Percentiles rank a stretch among this genome's conserved stretches.
Conservation (phyloP, 2,797 vertebrate species). For the Protonibea diacanthus region DNA sequence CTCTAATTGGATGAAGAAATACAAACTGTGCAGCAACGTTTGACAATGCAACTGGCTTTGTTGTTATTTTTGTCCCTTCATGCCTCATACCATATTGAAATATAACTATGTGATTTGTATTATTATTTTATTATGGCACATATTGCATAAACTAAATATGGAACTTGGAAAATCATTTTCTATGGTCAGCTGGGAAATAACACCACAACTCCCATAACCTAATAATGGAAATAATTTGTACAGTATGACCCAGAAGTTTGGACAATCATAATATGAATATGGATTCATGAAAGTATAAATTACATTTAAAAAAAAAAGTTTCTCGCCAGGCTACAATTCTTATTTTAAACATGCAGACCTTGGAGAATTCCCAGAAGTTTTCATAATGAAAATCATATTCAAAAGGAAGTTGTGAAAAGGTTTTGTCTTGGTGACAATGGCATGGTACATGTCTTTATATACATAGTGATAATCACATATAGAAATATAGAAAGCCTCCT, state of each 20-base stretch:
- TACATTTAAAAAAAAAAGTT: constrained; percentile 68
- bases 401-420: background rate
- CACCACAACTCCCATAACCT: constrained; percentile 62
- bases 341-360: constrained; percentile 26
- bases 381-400: constrained; percentile 13
- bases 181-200: constrained; percentile 82
- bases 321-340: constrained; percentile 25
- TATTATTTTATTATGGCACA: constrained; percentile 51
- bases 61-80: constrained; percentile 55
- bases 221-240: constrained; percentile 72
- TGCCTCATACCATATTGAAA: constrained; percentile 46
- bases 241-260: constrained; percentile 59
- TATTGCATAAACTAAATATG: constrained; percentile 63
- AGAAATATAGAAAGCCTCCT: constrained; percentile 9
- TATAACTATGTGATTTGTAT: constrained; percentile 60
- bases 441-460: no score
- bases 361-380: constrained; percentile 16
- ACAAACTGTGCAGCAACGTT: constrained; percentile 1
- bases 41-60: background rate
- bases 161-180: constrained; percentile 72
- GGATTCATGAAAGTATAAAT: constrained; percentile 64
- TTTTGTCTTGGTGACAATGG: background rate
- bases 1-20: constrained; percentile 23
- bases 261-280: constrained; percentile 48
- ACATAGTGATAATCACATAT: background rate